phyloP scores from a whole-genome alignment of 2,888 invertebrate genomes.

The Hypena proboscidalis region DNA sequence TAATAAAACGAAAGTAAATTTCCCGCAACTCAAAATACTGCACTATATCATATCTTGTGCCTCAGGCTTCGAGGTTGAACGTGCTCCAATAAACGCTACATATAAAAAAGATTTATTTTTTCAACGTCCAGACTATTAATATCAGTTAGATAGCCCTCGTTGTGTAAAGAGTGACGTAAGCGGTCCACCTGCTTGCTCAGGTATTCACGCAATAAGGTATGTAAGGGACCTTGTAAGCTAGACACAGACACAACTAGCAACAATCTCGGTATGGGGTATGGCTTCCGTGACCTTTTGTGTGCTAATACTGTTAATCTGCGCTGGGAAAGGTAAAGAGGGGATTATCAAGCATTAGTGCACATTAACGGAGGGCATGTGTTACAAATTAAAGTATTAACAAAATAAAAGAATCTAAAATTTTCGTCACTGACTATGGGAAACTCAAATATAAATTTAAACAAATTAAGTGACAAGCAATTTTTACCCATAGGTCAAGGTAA shows the following conservation, averaged over 20 bases:
- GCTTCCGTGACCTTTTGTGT: conserved; percentile 1
- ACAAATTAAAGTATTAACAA: too few species aligned
- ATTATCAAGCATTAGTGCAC: too few species aligned
- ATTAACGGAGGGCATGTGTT: too few species aligned
- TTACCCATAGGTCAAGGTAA: conserved; percentile 11
- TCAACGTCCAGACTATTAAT: conserved; percentile 24
- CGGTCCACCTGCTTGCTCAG: conserved; percentile 13
- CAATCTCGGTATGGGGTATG: background rate
- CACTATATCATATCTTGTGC: conserved; percentile 38
- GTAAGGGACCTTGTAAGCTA: conserved; percentile 13
- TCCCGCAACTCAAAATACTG: conserved; percentile 36
- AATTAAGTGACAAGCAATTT: conserved; percentile 8
- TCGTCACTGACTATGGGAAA: too few species aligned
- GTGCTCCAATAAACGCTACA: conserved; percentile 37
- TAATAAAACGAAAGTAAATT: conserved; percentile 31
- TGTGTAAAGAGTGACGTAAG: conserved; percentile 26
- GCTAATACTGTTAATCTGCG: conserved; percentile 1
- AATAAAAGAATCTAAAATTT: too few species aligned
- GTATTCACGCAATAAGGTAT: conserved; percentile 10
- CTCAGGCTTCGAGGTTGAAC: conserved; percentile 40
- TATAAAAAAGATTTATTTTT: conserved; percentile 37
- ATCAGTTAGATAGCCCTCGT: conserved; percentile 37
- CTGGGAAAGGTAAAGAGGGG: background rate
- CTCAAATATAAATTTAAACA: background rate
- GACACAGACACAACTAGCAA: conserved; percentile 7